Base-by-base conservation (phyloP, 2,113 vertebrate species). In the Heloderma charlesbogerti region DNA sequence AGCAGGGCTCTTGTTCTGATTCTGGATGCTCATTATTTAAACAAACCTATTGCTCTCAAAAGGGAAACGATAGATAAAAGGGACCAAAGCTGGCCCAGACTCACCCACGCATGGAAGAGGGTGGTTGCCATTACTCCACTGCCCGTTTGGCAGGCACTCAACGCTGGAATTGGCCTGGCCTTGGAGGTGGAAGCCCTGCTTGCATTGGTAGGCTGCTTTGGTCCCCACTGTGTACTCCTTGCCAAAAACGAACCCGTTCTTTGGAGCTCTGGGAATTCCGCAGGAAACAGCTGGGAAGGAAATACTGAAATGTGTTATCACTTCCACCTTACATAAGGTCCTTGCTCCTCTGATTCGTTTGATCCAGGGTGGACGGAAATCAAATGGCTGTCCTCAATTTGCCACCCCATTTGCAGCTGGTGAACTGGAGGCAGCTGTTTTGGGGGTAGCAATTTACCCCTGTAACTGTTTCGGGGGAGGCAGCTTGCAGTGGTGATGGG, bases 191-290 rank as follows among this genome's bases (percentile, higher is more conserved):
- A 99, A 99, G 83, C 99, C 99, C 1, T 98, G 97, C 75, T 98
- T 98, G 95, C 99, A 99, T 51, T 97, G 98, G 96, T 99, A 99
- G 72, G 98, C 72, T 0, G 98, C 98, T 88, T 95, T 98, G n/a
- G 98, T 98, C 0, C 99, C 98, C 54, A 99, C 96, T 0, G 98
- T 99, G 95, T 99, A 99, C 95, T 99, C 99, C 95, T 98, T 98
- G 45, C 98, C 99, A 40, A 97, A 98, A 22, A 99, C 98, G 0
- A 98, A 97, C 0, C 99, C 99, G 0, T 99, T 99, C 90, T 97
- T 97, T 0, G 99, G 99, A 78, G 98, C 97, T 48, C 97, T 94
- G 27, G 99, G 99, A 88, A 99, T 98, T 2, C 99, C 99, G 54
- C 99, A 99, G 92, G 98, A 99, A 48, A 99, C 97, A 93, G 99